These are phyloP conservation scores for Chamaea fasciata DNA, from an alignment of 2,113 vertebrate genomes.

Conservation along the genomic window DNA sequence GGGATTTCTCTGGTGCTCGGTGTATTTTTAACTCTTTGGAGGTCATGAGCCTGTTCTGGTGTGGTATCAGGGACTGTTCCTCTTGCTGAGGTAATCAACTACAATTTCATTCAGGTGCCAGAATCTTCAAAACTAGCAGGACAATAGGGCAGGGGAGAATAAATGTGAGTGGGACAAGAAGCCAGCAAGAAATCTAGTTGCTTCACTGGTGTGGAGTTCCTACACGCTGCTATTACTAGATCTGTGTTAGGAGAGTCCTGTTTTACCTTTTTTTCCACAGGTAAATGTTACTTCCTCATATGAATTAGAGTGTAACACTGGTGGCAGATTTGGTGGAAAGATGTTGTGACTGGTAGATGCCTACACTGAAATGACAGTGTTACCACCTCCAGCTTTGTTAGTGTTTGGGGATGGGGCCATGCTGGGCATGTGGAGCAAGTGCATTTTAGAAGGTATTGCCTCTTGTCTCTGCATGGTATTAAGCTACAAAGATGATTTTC, in stretches of 20 bases:
- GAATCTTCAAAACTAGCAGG: background rate
- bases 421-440: background rate
- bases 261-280: background rate
- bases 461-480: background rate
- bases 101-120: background rate
- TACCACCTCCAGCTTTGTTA: background rate
- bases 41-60: background rate
- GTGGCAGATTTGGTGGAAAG: background rate
- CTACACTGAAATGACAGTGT: background rate
- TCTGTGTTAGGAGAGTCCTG: background rate
- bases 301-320: background rate
- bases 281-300: background rate
- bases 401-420: background rate
- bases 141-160: accelerated
- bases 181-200: accelerated
- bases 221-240: accelerated
- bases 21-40: background rate
- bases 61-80: background rate
- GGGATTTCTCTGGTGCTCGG: background rate
- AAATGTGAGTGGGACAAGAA: background rate
- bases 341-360: background rate
- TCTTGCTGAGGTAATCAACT: background rate
- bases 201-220: accelerated
- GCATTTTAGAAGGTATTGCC: background rate
- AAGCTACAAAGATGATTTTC: background rate